phyloP scores from a whole-genome alignment of 2,888 invertebrate genomes.

The Machimus rusticus region DNA sequence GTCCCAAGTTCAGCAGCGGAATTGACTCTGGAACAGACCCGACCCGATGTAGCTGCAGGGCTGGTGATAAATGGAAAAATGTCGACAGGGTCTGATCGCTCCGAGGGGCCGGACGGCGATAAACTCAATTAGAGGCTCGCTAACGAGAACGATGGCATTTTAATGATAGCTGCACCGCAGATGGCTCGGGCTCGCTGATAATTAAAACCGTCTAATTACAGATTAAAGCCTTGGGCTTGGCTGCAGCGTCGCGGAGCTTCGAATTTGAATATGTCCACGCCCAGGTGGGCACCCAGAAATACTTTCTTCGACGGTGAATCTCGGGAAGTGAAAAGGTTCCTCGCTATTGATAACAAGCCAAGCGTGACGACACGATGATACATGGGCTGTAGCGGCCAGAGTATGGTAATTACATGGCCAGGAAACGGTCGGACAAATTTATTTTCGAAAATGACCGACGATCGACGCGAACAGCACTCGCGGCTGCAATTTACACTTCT shows the following conservation, averaged over 20 bases:
- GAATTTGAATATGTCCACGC: background rate
- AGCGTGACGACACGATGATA: background rate
- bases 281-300: background rate
- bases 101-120: background rate
- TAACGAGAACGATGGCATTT: constrained; percentile 32
- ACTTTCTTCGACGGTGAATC: background rate
- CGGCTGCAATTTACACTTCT: background rate
- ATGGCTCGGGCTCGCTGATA: background rate
- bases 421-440: background rate
- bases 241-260: background rate
- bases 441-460: background rate
- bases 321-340: background rate
- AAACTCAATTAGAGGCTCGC: constrained; percentile 11
- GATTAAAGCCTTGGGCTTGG: constrained; percentile 1
- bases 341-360: background rate
- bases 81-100: background rate
- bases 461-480: background rate
- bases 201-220: constrained; percentile 18
- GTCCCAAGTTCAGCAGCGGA: background rate
- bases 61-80: constrained; percentile 30
- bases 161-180: constrained; percentile 24
- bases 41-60: background rate
- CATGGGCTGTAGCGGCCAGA: background rate
- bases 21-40: background rate
- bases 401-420: background rate